A percentile compares a stretch with the other conserved stretches of the same genome.
These are phyloP conservation scores for Ailuropoda melanoleuca DNA, from an alignment of 2,113 vertebrate species.

Conservation along the genomic window DNA sequence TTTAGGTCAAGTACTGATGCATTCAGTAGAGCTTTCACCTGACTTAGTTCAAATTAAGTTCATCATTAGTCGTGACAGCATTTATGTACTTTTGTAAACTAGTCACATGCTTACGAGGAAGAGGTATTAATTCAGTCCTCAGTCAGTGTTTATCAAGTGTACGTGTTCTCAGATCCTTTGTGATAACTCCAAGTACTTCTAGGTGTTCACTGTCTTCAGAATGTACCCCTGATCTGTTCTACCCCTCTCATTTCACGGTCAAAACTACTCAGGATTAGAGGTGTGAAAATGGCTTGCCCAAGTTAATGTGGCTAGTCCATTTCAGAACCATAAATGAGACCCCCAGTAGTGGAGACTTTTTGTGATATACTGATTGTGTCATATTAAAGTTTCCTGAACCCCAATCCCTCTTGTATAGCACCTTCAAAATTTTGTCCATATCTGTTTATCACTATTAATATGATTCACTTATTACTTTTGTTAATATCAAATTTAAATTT, in stretches of 20 bases:
- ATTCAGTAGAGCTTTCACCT: background rate
- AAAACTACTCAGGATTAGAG: background rate
- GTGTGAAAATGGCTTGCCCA: background rate
- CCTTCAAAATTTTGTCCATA: background rate
- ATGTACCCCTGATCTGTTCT: background rate
- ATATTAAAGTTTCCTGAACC: background rate
- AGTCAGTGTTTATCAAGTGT: background rate
- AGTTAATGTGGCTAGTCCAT: background rate
- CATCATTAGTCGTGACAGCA: background rate
- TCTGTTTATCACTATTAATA: background rate
- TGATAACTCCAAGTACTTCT: background rate
- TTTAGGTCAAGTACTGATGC: background rate
- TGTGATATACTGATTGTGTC: background rate
- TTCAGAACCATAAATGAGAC: background rate
- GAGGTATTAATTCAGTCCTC: background rate
- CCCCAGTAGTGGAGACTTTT: background rate
- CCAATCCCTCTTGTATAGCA: background rate
- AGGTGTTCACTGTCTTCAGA: background rate
- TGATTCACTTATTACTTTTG: background rate
- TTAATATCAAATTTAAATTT: slow-evolving; percentile 10
- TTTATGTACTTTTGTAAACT: background rate
- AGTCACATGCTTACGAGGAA: background rate
- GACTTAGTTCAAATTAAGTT: background rate
- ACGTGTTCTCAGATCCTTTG: background rate
- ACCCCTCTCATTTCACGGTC: background rate